Evolutionary conservation across 1,140 invertebrate genomes (phyloP), one percentile per base, ranked within the genome.

Genomic region (Brachionus koreanus): DNA sequence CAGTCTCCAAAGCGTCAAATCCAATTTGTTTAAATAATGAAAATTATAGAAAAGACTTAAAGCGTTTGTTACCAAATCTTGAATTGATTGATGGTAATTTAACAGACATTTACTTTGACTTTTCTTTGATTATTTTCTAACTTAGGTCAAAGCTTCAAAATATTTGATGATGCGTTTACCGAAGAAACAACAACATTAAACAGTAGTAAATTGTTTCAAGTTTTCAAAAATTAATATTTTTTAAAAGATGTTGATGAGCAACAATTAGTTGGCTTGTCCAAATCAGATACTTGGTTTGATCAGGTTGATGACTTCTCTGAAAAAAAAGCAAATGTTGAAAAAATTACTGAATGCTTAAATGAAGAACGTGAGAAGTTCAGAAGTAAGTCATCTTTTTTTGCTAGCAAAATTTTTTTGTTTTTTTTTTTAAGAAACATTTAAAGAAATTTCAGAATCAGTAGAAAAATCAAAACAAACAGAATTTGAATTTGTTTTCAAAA

Each of bases 51-150:
- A 43, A 19, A 33, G 35, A 43, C 2, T 5, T 79, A 12, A 57
- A 65, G 1, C 33, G n/a, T 5, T 23, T 79, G 13, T 63, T 79
- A 5, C 76, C 76, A 39, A 39, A 79, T 37, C 49, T 79, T 12
- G 76, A 79, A 29, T 42, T 61, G 6, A 49, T 79, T 6, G 76
- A 79, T 79, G 76, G 76, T 79, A 12, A 61, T 57, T 23, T 65
- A 75, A 29, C 1, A 65, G 5, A 29, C 10, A 49, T 1, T 2
- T 12, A 49, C 25, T 75, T 43, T 13, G 9, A 49, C 10, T 25
- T 75, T 23, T 0, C 5, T 12, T 49, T 33, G 25, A 57, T 72
- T 72, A 77, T 49, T 35, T 79, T 42, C 9, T 39, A 5, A 49
- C 46, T 43, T 13, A 79, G 76, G 49, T 33, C 46, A 79, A 39